phyloP scores from a whole-genome alignment of 2,113 vertebrate genomes.

The Salminus brasiliensis region DNA sequence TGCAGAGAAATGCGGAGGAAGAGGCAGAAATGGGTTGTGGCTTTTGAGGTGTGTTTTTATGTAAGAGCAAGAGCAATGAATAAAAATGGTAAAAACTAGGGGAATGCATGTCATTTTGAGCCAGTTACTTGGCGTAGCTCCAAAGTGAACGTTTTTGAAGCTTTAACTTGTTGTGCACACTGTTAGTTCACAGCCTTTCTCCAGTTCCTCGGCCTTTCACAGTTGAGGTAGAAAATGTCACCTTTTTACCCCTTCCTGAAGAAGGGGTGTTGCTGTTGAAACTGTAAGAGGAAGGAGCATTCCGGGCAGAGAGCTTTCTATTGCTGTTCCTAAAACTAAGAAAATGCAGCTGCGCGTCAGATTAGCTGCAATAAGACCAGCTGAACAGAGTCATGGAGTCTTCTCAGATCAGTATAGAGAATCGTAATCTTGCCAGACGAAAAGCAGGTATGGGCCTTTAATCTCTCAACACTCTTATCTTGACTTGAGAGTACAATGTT shows the following conservation, averaged over 20 bases:
- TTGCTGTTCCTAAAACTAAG: neutral
- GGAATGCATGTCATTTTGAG: neutral
- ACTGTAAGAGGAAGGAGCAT: conserved; percentile 7
- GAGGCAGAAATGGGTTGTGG: neutral
- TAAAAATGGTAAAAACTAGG: neutral
- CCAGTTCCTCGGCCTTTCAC: neutral
- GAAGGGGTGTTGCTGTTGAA: conserved; percentile 8
- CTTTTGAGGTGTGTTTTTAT: neutral
- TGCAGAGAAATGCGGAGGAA: neutral
- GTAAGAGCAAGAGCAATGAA: neutral
- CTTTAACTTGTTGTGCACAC: neutral
- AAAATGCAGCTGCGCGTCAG: neutral
- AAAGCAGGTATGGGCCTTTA: neutral
- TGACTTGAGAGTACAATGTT: neutral
- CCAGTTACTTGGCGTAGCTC: neutral
- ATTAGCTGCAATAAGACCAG: neutral
- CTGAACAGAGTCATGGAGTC: neutral
- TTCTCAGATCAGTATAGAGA: too few relatives aligned
- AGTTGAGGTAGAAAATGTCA: neutral
- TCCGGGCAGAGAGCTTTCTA: neutral
- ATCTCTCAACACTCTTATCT: neutral
- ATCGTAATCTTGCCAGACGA: neutral
- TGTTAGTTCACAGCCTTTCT: neutral
- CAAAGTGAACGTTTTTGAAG: neutral
- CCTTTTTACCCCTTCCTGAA: neutral